Conservation (phyloP, 2,797 vertebrate genomes). For the Coranthus polyacanthus region DNA sequence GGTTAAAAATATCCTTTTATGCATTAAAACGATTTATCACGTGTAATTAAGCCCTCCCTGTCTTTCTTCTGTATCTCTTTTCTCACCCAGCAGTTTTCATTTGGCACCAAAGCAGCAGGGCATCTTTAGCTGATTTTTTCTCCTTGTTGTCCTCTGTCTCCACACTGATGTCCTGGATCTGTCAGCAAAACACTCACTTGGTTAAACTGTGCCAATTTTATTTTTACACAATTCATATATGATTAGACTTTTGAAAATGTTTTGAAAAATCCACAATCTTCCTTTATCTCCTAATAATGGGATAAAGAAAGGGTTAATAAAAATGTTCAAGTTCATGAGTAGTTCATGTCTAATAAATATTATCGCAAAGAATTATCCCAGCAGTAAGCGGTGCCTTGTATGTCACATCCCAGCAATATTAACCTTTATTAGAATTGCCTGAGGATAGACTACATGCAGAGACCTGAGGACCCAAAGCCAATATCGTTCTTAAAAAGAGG, state of each 20-base stretch:
- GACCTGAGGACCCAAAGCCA: conserved; percentile 36
- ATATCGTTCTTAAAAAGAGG: neutral
- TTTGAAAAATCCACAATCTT: no score
- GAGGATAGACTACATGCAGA: conserved; percentile 35
- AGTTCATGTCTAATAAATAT: conserved; percentile 6
- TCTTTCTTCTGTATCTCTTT: conserved; percentile 6
- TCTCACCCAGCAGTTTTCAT: conserved; percentile 96
- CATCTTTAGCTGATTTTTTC: conserved; percentile 96
- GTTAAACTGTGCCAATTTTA: conserved; percentile 5
- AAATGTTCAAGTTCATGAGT: neutral
- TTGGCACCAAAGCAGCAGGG: conserved; percentile 95
- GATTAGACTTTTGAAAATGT: neutral
- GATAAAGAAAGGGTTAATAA: neutral
- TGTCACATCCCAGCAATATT: conserved; percentile 8
- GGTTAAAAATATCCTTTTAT: neutral
- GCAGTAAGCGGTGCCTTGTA: neutral
- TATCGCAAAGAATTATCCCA: neutral
- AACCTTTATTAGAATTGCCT: conserved; percentile 19
- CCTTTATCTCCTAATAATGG: no score
- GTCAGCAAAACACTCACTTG: conserved; percentile 30
- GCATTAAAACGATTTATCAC: conserved; percentile 14
- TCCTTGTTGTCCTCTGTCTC: conserved; percentile 96
- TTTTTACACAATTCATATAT: conserved; percentile 11
- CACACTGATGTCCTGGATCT: conserved; percentile 98
- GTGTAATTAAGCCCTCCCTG: neutral